Evolutionary conservation across 2,113 vertebrate species (phyloP).

Genomic region (Charina bottae): DNA sequence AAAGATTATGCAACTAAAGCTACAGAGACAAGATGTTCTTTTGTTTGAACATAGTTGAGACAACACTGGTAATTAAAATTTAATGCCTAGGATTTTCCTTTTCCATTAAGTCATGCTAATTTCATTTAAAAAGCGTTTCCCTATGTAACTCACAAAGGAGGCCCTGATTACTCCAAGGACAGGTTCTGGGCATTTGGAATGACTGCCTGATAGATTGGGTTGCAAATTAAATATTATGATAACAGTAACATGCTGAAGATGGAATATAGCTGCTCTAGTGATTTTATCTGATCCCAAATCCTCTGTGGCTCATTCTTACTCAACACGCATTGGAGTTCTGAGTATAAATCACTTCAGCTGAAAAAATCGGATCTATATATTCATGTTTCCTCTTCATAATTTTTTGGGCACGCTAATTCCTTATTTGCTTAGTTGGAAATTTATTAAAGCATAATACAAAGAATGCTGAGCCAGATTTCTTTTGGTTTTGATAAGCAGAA

Average conservation of each 20-base stretch:
- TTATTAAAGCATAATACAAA: not conserved
- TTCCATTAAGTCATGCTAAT: slow-evolving; percentile 37
- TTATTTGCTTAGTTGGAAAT: not conserved
- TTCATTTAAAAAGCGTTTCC: slow-evolving; percentile 53
- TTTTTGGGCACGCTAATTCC: slow-evolving; percentile 33
- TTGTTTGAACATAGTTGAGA: slow-evolving; percentile 54
- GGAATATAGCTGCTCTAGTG: not conserved
- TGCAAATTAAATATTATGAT: slow-evolving; percentile 47
- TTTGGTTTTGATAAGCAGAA: not conserved
- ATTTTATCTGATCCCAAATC: slow-evolving; percentile 25
- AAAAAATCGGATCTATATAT: not conserved
- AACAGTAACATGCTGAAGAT: slow-evolving; percentile 32
- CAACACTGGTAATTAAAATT: slow-evolving; percentile 54
- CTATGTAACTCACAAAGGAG: slow-evolving; percentile 31
- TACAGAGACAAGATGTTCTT: slow-evolving; percentile 48
- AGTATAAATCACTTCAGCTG: not conserved
- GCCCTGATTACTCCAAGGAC: slow-evolving; percentile 25
- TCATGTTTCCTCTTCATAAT: rapidly evolving
- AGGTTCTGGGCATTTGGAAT: slow-evolving; percentile 10
- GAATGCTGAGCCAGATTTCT: not conserved
- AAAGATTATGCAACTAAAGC: slow-evolving; percentile 64
- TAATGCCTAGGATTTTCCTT: slow-evolving; percentile 52
- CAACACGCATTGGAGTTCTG: not conserved
- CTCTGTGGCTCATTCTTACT: slow-evolving; percentile 3
- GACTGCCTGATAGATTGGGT: slow-evolving; percentile 44